Evolutionary conservation across 2,797 vertebrate genomes (phyloP).

Genomic region (Fringilla coelebs): DNA sequence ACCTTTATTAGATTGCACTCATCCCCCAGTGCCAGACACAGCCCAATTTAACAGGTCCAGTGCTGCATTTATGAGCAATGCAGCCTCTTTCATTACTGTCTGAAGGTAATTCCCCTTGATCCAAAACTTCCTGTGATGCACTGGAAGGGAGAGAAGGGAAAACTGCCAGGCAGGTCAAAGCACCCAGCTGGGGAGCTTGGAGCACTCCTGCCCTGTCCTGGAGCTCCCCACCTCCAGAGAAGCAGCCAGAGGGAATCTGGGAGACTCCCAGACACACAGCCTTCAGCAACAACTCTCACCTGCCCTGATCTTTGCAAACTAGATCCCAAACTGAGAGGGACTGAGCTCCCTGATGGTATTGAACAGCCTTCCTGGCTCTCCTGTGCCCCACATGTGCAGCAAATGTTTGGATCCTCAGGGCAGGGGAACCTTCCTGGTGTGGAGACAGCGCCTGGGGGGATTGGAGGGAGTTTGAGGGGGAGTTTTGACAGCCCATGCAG

Average conservation of each 20-base stretch:
- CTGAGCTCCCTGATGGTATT: neutral
- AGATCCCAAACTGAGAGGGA: neutral
- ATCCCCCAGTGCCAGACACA: neutral
- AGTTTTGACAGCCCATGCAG: fast-evolving
- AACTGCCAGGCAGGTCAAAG: neutral
- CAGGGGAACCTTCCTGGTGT: neutral
- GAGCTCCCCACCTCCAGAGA: neutral
- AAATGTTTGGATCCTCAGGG: neutral
- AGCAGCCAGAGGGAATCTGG: neutral
- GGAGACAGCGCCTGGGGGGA: neutral
- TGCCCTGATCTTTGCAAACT: too few species aligned
- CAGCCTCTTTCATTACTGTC: neutral
- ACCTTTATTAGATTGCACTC: neutral
- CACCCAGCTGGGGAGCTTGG: neutral
- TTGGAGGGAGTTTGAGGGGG: neutral
- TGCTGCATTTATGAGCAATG: neutral
- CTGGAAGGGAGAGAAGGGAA: neutral
- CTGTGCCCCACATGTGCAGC: neutral
- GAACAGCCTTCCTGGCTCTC: too few species aligned
- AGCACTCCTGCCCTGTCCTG: neutral
- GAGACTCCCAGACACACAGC: neutral
- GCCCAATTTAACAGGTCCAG: neutral
- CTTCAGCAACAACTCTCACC: neutral
- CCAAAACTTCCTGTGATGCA: neutral
- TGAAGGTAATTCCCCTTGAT: neutral